phyloP scores from a whole-genome alignment of 2,888 invertebrate genomes.

The Diploptera punctata region DNA sequence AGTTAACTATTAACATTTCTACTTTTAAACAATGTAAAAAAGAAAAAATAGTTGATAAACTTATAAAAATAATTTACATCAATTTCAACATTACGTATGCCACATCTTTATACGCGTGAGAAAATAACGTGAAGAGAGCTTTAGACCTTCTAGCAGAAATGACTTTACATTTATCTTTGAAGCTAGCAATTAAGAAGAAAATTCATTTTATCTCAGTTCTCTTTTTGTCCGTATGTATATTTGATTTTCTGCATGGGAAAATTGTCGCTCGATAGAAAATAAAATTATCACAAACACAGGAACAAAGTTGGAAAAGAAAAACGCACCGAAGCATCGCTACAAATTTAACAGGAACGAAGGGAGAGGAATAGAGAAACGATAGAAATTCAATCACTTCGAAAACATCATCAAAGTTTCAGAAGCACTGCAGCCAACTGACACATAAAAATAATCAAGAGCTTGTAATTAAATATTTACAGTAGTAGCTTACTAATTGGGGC shows the following conservation, averaged over 20 bases:
- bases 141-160: no score
- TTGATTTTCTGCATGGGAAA: background rate
- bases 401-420: background rate
- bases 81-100: no score
- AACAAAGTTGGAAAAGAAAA: background rate
- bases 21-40: no score
- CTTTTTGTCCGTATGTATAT: background rate
- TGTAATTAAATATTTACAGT: constrained; percentile 8
- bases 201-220: no score
- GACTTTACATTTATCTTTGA: no score
- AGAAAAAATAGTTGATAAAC: no score
- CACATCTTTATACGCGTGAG: no score
- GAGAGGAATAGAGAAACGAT: background rate
- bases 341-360: no score
- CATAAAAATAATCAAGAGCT: background rate
- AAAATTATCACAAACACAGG: background rate
- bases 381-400: background rate
- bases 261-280: background rate
- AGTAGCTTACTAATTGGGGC: background rate
- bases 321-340: background rate
- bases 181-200: no score
- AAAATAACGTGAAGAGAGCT: no score
- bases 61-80: no score
- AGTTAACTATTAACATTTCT: no score
- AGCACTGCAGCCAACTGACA: background rate